phyloP scores from a whole-genome alignment of 1,140 invertebrate species.

The Helicoverpa zea region DNA sequence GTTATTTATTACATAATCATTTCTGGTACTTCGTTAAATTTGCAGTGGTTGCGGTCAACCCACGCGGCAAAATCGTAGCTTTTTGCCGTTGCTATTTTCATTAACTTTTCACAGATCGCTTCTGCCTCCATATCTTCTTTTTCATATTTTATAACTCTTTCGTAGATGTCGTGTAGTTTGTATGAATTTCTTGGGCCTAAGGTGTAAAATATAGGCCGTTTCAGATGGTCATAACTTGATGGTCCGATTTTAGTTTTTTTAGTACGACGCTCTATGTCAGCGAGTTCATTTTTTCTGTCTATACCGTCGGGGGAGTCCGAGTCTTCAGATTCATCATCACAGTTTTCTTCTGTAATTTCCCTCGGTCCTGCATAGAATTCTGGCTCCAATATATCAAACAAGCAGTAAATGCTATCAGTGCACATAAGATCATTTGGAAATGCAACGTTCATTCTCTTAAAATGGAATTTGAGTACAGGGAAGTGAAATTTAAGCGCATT shows the following conservation, averaged over 20 bases:
- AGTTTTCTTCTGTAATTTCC: too few species aligned
- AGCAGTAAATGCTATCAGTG: background rate
- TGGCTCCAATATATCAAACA: constrained; percentile 15
- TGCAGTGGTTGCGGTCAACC: background rate
- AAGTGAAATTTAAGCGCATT: background rate
- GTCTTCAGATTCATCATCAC: too few species aligned
- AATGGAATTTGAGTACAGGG: background rate
- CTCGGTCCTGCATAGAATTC: background rate
- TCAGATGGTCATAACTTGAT: background rate
- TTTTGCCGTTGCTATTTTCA: background rate
- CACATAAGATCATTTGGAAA: background rate
- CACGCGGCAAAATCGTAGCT: background rate
- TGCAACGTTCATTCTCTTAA: background rate
- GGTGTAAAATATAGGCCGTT: background rate
- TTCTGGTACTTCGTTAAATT: background rate
- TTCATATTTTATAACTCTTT: background rate
- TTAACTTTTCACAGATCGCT: background rate
- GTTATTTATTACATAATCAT: constrained; percentile 1
- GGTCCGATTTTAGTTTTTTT: background rate
- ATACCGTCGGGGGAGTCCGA: background rate
- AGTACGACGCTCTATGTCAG: background rate
- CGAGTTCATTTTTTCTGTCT: background rate
- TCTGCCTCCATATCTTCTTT: background rate
- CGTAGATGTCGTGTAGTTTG: background rate
- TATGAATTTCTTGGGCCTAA: background rate